A percentile compares a stretch with the other conserved stretches of the same genome.
These are phyloP conservation scores for Yponomeuta cagnagella DNA, from an alignment of 2,888 invertebrate genomes.

Conservation along the genomic window DNA sequence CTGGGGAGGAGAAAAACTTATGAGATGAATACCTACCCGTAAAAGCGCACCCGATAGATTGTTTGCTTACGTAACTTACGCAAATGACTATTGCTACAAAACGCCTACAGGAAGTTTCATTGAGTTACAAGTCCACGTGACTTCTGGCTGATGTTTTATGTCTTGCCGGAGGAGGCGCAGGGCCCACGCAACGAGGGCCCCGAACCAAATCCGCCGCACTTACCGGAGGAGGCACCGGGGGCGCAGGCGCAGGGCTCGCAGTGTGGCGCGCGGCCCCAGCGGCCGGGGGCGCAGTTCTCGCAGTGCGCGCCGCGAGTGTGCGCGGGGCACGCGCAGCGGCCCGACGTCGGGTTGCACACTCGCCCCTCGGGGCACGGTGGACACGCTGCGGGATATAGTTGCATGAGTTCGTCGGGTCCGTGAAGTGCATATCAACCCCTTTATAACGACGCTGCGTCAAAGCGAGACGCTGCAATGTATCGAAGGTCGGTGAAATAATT, in stretches of 20 bases:
- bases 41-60: no score
- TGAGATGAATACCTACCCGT: not conserved
- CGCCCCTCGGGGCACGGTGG: constrained; percentile 88
- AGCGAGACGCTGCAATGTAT: no score
- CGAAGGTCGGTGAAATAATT: no score
- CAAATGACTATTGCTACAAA: no score
- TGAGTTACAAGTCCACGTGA: no score
- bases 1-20: constrained; percentile 74
- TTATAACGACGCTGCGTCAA: no score
- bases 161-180: no score
- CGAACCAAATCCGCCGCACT: constrained; percentile 22
- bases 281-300: constrained; percentile 85
- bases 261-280: constrained; percentile 88
- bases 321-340: constrained; percentile 94
- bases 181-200: no score
- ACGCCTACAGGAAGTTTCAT: no score
- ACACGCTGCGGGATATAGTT: constrained; percentile 75
- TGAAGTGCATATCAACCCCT: no score
- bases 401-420: not conserved
- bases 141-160: no score
- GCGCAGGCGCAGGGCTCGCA: constrained; percentile 86
- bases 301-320: constrained; percentile 90
- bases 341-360: constrained; percentile 91
- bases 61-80: no score
- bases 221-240: constrained; percentile 50